Percentiles rank a stretch among this genome's conserved stretches.
Evolutionary conservation across 2,113 vertebrate species (phyloP).

Genomic region (Microcebus jonahi): DNA sequence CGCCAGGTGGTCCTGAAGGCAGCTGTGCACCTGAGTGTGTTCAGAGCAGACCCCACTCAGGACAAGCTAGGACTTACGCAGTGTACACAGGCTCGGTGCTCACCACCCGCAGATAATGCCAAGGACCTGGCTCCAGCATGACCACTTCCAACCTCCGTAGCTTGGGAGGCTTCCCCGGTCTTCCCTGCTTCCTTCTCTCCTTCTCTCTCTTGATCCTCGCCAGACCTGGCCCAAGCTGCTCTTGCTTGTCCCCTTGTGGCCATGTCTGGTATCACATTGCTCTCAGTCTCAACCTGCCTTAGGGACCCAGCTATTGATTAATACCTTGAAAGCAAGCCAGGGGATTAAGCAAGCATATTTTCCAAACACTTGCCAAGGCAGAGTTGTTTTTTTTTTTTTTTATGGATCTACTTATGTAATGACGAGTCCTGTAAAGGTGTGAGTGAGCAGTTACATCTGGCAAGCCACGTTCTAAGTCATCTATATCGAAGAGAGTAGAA

Average conservation of each 20-base stretch:
- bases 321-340: background rate
- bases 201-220: background rate
- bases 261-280: background rate
- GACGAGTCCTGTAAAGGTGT: background rate
- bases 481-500: background rate
- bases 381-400: background rate
- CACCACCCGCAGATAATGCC: background rate
- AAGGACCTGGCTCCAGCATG: background rate
- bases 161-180: background rate
- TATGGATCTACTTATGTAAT: background rate
- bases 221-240: background rate
- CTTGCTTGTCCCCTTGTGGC: constrained; percentile 45
- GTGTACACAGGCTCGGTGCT: background rate
- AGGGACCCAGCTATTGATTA: background rate
- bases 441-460: background rate
- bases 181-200: background rate
- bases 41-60: background rate
- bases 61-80: background rate
- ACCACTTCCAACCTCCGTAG: background rate
- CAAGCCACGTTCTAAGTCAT: background rate
- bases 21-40: background rate
- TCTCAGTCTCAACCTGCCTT: background rate
- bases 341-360: background rate
- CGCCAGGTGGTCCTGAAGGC: background rate
- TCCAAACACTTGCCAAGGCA: background rate